Conservation (phyloP, 2,888 invertebrate genomes). For the Lithosia quadra region DNA sequence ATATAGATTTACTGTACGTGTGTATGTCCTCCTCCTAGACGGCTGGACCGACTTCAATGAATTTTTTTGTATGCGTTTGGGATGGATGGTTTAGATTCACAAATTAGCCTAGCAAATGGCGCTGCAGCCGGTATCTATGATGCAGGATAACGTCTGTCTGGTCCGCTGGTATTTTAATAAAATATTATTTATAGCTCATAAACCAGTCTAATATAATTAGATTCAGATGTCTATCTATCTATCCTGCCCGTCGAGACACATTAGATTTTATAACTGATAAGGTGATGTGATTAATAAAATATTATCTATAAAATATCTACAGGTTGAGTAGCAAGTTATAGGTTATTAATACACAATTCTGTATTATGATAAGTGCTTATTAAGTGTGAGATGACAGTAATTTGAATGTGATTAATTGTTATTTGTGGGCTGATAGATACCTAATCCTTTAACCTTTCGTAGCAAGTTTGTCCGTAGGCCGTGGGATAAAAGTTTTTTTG, state of each 20-base stretch:
- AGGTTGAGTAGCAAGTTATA: not conserved
- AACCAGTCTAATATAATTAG: not conserved
- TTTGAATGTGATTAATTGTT: not conserved
- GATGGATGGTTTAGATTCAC: too few species aligned
- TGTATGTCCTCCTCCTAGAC: too few species aligned
- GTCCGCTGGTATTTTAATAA: too few species aligned
- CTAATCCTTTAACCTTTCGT: not conserved
- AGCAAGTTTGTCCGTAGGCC: not conserved
- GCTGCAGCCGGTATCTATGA: too few species aligned
- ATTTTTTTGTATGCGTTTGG: too few species aligned
- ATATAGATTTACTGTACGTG: not conserved
- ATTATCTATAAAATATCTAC: not conserved
- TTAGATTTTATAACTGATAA: not conserved
- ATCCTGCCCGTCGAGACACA: not conserved
- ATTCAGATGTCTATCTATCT: not conserved
- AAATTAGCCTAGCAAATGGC: too few species aligned
- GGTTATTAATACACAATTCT: not conserved
- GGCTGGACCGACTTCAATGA: too few species aligned
- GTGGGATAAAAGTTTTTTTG: not conserved
- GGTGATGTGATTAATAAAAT: not conserved
- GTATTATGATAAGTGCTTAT: too few species aligned
- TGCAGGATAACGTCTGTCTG: too few species aligned
- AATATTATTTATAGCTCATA: not conserved
- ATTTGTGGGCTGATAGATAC: not conserved
- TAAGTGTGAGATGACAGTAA: not conserved